phyloP scores from a whole-genome alignment of 2,888 invertebrate species.

The Nomada fabriciana region DNA sequence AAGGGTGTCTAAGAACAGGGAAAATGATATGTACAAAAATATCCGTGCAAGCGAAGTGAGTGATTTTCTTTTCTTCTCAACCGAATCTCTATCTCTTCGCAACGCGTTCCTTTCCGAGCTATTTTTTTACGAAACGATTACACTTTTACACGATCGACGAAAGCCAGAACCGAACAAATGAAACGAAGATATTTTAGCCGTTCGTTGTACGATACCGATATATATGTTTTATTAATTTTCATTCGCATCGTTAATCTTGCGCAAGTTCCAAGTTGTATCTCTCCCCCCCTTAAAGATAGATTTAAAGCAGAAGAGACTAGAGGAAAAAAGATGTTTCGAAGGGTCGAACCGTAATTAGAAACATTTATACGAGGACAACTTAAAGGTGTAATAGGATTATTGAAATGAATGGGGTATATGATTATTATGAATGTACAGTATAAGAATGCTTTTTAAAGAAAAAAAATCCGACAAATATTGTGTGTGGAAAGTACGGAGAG shows the following conservation, averaged over 20 bases:
- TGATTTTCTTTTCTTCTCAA: conserved; percentile 18
- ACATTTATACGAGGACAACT: conserved; percentile 31
- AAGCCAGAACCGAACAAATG: background rate
- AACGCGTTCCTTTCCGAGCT: conserved; percentile 46
- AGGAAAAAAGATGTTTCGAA: background rate
- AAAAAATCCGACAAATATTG: conserved; percentile 17
- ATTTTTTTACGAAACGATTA: conserved; percentile 48
- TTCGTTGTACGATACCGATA: conserved; percentile 25
- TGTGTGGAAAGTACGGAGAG: conserved; percentile 45
- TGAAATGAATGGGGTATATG: conserved; percentile 34
- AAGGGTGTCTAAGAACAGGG: conserved; percentile 1
- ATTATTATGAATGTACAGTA: conserved; percentile 37
- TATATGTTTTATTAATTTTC: conserved; percentile 50
- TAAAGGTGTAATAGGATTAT: conserved; percentile 32
- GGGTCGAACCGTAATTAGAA: conserved; percentile 14
- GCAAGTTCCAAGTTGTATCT: conserved; percentile 17
- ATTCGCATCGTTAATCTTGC: conserved; percentile 24
- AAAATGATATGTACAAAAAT: conserved; percentile 30
- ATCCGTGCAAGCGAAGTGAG: conserved; percentile 7
- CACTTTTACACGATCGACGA: conserved; percentile 7
- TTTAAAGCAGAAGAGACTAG: background rate
- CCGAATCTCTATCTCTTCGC: conserved; percentile 27
- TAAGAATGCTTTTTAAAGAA: conserved; percentile 42
- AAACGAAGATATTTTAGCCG: conserved; percentile 29
- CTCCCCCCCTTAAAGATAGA: background rate